Evolutionary conservation across 2,797 vertebrate species (phyloP).

Genomic region (Perodicticus potto): DNA sequence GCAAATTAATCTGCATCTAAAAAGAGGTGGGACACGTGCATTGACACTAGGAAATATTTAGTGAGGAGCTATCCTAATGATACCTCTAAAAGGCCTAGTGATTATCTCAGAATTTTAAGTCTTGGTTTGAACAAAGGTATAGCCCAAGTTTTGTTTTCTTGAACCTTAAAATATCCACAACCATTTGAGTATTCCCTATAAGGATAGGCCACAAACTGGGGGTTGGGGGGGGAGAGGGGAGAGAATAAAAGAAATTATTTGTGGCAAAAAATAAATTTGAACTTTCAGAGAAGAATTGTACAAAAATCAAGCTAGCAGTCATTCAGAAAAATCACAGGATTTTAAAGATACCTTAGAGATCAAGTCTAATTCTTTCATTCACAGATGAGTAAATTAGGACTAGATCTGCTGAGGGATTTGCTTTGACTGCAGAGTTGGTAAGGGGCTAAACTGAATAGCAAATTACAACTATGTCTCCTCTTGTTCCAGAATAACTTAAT

Average conservation of each 20-base stretch:
- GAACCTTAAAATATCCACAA: not conserved
- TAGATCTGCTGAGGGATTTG: not conserved
- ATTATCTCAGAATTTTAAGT: not conserved
- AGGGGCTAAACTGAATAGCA: not conserved
- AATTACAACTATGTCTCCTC: not conserved
- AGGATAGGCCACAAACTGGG: not conserved
- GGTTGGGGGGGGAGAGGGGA: too few species aligned
- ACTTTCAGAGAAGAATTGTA: not conserved
- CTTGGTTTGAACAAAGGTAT: not conserved
- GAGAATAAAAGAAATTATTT: not conserved
- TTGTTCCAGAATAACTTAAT: not conserved
- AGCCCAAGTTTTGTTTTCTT: not conserved
- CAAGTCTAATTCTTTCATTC: not conserved
- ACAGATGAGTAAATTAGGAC: not conserved
- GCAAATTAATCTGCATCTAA: not conserved
- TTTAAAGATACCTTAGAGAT: not conserved
- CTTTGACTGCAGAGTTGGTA: not conserved
- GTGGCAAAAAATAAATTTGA: not conserved
- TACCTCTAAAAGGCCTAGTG: fast-evolving
- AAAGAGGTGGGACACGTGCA: fast-evolving
- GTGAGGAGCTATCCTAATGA: not conserved
- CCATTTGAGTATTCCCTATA: not conserved
- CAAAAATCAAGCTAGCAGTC: not conserved
- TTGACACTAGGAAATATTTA: not conserved
- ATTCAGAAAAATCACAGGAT: slow-evolving; percentile 10